Conservation (phyloP, 2,113 vertebrate genomes). For the Grallaria varia region DNA sequence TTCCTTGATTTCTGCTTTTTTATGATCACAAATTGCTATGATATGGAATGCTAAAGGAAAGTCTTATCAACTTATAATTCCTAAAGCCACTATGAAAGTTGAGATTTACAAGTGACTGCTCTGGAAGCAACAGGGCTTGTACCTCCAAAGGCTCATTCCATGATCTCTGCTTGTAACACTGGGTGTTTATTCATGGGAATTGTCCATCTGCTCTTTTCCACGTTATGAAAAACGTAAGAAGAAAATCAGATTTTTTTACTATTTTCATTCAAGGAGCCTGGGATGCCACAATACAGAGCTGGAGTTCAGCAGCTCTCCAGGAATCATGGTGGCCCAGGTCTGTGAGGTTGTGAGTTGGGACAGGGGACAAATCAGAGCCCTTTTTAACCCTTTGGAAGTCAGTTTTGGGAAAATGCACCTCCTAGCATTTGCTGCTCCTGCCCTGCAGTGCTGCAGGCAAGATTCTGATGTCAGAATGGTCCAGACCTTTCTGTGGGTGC, state of each 20-base stretch:
- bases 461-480: not conserved
- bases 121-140: not conserved
- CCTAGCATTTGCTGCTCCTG: not conserved
- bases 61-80: not conserved
- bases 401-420: not conserved
- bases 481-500: not conserved
- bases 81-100: not conserved
- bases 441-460: not conserved
- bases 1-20: not conserved
- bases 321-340: no score
- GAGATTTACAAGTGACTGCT: not conserved
- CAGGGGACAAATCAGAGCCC: not conserved
- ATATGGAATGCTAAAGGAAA: not conserved
- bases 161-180: not conserved
- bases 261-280: not conserved
- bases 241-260: not conserved
- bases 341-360: not conserved
- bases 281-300: rapidly evolving
- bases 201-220: not conserved
- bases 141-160: not conserved
- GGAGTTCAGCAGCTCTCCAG: not conserved
- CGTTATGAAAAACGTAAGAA: not conserved
- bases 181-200: not conserved
- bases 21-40: not conserved
- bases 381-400: not conserved